phyloP scores from a whole-genome alignment of 2,113 vertebrate genomes.

The Kryptolebias marmoratus region DNA sequence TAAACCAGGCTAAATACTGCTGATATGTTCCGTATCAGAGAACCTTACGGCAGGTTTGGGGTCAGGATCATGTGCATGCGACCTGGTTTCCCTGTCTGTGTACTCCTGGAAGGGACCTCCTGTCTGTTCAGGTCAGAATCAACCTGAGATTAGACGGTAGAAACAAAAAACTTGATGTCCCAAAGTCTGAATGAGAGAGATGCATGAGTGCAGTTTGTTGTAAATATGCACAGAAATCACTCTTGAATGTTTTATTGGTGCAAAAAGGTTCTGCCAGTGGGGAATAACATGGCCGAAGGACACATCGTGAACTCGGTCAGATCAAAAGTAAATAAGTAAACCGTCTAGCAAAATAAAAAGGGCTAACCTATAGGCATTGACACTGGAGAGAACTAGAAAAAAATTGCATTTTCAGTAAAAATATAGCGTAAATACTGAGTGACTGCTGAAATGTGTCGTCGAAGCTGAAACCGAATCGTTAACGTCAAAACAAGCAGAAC shows the following conservation, averaged over 20 bases:
- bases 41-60: background rate
- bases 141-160: background rate
- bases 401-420: no score
- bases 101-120: background rate
- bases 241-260: conserved; percentile 9
- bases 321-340: conserved; percentile 2
- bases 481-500: no score
- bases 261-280: conserved; percentile 2
- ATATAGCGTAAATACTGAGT: no score
- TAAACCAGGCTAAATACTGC: background rate
- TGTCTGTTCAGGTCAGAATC: background rate
- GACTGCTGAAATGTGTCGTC: no score
- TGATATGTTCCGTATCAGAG: background rate
- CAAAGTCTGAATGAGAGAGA: background rate
- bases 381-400: background rate
- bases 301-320: background rate
- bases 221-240: background rate
- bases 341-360: background rate
- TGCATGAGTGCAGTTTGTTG: background rate
- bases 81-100: background rate
- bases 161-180: background rate
- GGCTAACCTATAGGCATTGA: background rate
- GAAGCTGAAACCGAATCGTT: no score
- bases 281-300: background rate
- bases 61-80: background rate